A percentile compares a stretch with the other conserved stretches of the same genome.
Evolutionary conservation across 1,140 invertebrate species (phyloP).

Genomic region (Aphaenogaster ashmeadi): DNA sequence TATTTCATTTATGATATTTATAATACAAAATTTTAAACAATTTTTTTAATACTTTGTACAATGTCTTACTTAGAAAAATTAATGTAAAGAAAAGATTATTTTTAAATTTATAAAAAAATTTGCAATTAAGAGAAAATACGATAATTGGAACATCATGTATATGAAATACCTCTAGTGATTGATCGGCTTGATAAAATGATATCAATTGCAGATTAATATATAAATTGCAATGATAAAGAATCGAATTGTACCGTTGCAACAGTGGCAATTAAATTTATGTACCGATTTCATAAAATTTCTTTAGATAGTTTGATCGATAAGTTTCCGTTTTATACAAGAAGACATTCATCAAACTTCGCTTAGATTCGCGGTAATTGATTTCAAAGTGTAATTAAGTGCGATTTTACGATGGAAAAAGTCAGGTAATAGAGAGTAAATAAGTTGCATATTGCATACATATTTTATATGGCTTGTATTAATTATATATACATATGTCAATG

Average conservation of each 20-base stretch:
- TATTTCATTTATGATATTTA: too few relatives aligned
- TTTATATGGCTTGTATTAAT: too few relatives aligned
- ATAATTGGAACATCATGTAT: not conserved
- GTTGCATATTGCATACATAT: not conserved
- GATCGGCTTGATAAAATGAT: not conserved
- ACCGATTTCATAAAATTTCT: not conserved
- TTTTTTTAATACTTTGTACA: slow-evolving; percentile 21
- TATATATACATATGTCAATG: too few relatives aligned
- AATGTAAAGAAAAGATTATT: not conserved
- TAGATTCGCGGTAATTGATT: not conserved
- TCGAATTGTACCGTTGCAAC: not conserved
- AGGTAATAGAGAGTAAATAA: slow-evolving; percentile 15
- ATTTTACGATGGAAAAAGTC: slow-evolving; percentile 9
- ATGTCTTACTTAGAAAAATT: not conserved
- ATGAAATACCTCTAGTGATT: not conserved
- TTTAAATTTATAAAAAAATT: not conserved
- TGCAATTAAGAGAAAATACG: not conserved
- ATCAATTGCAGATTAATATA: not conserved
- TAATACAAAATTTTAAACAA: not conserved
- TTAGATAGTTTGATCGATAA: not conserved
- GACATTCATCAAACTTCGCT: not conserved
- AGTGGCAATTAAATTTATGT: slow-evolving; percentile 13
- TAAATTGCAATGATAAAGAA: not conserved
- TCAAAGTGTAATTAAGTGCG: not conserved
- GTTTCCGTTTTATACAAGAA: not conserved